phyloP scores from a whole-genome alignment of 2,113 vertebrate genomes.

The Caracal caracal region DNA sequence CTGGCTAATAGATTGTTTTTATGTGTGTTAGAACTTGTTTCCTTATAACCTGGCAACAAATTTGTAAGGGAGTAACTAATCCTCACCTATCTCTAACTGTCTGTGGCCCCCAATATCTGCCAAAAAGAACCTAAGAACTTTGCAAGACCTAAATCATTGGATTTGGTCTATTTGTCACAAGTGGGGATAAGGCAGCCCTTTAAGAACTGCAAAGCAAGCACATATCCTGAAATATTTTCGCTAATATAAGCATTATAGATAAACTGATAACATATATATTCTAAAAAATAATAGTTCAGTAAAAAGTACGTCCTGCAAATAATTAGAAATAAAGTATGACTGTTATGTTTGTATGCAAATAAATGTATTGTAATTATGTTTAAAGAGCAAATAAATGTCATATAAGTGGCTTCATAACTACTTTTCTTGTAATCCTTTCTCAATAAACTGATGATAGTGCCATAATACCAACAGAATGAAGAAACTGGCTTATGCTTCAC shows the following conservation, averaged over 20 bases:
- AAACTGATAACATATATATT: background rate
- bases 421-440: background rate
- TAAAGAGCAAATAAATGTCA: constrained; percentile 37
- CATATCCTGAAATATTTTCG: constrained; percentile 28
- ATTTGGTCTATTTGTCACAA: background rate
- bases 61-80: background rate
- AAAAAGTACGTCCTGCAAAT: background rate
- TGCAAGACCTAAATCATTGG: background rate
- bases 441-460: background rate
- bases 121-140: background rate
- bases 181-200: background rate
- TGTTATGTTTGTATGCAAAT: background rate
- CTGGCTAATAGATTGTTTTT: background rate
- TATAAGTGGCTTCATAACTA: background rate
- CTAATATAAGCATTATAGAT: background rate
- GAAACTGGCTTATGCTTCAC: background rate
- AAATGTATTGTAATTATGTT: background rate
- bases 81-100: background rate
- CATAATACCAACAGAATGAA: background rate
- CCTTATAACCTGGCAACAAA: constrained; percentile 1
- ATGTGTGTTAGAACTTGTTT: background rate
- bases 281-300: constrained; percentile 20
- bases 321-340: constrained; percentile 20
- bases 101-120: background rate
- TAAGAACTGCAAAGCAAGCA: background rate